Evolutionary conservation across 2,113 vertebrate genomes (phyloP), one percentile per base, ranked within the genome.

Genomic region (Xiphorhynchus elegans): DNA sequence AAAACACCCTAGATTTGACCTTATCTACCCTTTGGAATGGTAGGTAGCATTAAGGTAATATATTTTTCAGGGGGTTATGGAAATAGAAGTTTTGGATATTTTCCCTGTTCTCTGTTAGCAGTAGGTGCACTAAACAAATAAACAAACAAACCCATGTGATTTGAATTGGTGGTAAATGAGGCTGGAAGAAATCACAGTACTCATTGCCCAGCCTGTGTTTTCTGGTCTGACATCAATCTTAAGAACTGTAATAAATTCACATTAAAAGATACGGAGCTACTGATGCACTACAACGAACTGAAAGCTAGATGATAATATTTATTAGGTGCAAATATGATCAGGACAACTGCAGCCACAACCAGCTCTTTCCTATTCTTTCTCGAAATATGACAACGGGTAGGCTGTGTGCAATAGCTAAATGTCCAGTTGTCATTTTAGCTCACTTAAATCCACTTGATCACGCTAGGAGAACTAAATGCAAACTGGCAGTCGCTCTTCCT

Each of bases 401-500:
- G 56, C 72, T 72, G 17, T 78, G 64, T 79, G 73, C 52, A 33
- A 73, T 33, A 70, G 56, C 52, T 86, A 6, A 84, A 84, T 78
- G 90, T 75, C 86, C 46, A 80, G 56, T 84, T 97, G 95, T 89
- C 95, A 89, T 95, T 96, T 96, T 73, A 74, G 86, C 70, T 77
- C 88, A 33, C 76, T 96, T 81, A 94, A 85, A 92, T 74, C 77
- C 89, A 67, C 84, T 96, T 90, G 83, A 91, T 95, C 80, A 94
- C 77, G 53, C 87, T 58, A 85, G 53, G 13, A 60, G 26, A 59
- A 18, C 35, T 93, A 92, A 96, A 90, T 92, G 64, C 63, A 93
- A 97, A 66, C 49, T 95, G 95, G 83, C 94, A 95, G 83, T 77
- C 56, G 24, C 72, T 63, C 40, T 80, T 82, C 89, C 93, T 97